phyloP scores from a whole-genome alignment of 2,113 vertebrate species.

The Hypomesus transpacificus region DNA sequence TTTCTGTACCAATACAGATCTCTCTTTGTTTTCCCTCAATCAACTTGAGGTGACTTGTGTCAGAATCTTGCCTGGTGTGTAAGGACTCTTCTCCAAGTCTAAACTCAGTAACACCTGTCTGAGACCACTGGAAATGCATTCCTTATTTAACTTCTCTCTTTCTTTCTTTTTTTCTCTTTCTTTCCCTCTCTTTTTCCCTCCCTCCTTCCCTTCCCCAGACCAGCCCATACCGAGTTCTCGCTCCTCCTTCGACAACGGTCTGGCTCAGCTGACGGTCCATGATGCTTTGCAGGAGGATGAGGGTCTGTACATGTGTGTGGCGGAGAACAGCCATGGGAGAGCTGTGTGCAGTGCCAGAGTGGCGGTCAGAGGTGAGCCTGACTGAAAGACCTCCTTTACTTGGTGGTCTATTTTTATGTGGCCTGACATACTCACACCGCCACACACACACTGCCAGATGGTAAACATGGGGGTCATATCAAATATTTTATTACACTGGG shows the following conservation, averaged over 20 bases:
- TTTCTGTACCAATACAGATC: too few species aligned
- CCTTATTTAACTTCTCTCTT: neutral
- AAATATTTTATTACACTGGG: neutral
- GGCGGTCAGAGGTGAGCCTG: slow-evolving; percentile 74
- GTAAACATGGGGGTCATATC: neutral
- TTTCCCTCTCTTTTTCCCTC: neutral
- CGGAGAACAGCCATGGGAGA: slow-evolving; percentile 72
- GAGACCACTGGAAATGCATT: too few species aligned
- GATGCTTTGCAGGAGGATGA: slow-evolving; percentile 75
- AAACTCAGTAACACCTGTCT: too few species aligned
- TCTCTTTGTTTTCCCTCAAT: too few species aligned
- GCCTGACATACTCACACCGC: neutral
- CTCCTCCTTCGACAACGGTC: slow-evolving; percentile 58
- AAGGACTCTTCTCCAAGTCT: too few species aligned
- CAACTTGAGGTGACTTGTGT: too few species aligned
- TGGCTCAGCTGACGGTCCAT: slow-evolving; percentile 73
- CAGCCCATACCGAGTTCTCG: neutral
- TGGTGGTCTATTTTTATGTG: neutral
- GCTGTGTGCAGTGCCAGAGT: slow-evolving; percentile 77
- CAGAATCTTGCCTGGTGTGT: too few species aligned
- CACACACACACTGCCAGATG: neutral
- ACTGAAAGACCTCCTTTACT: too few species aligned
- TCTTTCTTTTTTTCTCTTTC: neutral
- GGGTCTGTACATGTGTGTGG: slow-evolving; percentile 79
- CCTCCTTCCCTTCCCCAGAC: neutral